Percentiles rank a stretch among this genome's conserved stretches.
These are phyloP conservation scores for Clarias laeviceps DNA, from an alignment of 2,797 vertebrate genomes.

Conservation along the genomic window DNA sequence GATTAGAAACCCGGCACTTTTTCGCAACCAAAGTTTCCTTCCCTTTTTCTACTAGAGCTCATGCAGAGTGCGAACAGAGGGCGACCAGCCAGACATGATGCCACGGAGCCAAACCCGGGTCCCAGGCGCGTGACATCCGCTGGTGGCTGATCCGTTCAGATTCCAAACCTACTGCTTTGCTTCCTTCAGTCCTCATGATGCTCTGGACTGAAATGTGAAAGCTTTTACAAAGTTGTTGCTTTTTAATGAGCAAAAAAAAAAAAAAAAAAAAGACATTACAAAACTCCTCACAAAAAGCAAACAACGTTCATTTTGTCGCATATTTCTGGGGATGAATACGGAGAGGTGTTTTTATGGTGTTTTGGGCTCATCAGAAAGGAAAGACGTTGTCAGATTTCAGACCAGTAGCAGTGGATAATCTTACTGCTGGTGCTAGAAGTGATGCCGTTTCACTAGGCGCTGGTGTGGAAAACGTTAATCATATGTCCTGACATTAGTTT, in stretches of 20 bases:
- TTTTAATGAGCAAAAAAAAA: background rate
- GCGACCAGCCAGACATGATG: background rate
- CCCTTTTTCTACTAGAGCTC: background rate
- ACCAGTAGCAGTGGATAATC: too few species aligned
- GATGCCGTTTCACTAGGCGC: background rate
- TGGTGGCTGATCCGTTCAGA: conserved; percentile 23
- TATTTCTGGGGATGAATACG: background rate
- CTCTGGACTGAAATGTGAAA: background rate
- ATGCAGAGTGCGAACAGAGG: background rate
- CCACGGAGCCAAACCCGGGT: background rate
- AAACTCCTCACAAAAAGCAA: background rate
- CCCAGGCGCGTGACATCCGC: background rate
- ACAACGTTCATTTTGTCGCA: background rate
- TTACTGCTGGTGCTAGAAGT: background rate
- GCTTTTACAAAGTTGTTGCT: background rate
- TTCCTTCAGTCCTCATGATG: background rate
- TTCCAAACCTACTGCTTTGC: conserved; percentile 33
- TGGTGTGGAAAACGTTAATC: background rate
- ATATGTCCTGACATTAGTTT: background rate
- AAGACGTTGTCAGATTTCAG: background rate
- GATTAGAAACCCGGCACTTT: background rate
- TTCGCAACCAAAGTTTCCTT: background rate
- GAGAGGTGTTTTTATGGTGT: background rate
- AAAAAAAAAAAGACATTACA: background rate
- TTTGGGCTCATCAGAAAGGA: background rate